Evolutionary conservation across 53 echinoderm and acorn worm species (phyloP), one percentile per base, ranked within the genome.

Genomic region (Echinometra lucunter): DNA sequence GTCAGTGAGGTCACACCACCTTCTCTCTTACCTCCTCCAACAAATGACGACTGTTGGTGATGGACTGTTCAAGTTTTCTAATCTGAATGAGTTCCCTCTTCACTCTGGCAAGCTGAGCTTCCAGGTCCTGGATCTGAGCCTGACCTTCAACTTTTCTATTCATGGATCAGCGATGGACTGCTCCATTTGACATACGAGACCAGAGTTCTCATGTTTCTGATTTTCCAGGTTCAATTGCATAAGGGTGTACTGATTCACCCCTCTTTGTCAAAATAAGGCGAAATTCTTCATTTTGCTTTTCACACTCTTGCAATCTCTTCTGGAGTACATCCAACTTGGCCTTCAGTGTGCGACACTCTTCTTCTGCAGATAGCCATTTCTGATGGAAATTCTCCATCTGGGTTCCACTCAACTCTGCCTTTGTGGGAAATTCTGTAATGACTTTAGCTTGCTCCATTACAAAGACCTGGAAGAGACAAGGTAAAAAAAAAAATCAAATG

Each of bases 21-120:
- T 98, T 97, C 94, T 98, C 98, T 23, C 98, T 83, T 0, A 96
- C 75, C 93, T 98, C 97, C 74, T 98, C 98, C 88, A 97, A 97
- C 4, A 97, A 49, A 25, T 96, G 95, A 0, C 98, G 96, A 19
- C 89, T 95, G 88, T 98, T 97, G 32, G 80, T 82, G 37, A 98
- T 95, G 85, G 98, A 88, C 55, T 98, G 98, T 91, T 98, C 98
- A 47, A 98, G 95, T 91, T n/a, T n/a, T n/a, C n/a, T n/a, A n/a
- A n/a, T n/a, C n/a, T n/a, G n/a, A n/a, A n/a, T n/a, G n/a, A n/a
- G n/a, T n/a, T n/a, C n/a, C n/a, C n/a, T n/a, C n/a, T n/a, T n/a
- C n/a, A n/a, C n/a, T n/a, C n/a, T n/a, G n/a, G n/a, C n/a, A n/a
- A n/a, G n/a, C n/a, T n/a, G n/a, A n/a, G n/a, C n/a, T n/a, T n/a